These are phyloP conservation scores for Brachyhypopomus gauderio DNA, from an alignment of 2,113 vertebrate genomes.

Conservation along the genomic window DNA sequence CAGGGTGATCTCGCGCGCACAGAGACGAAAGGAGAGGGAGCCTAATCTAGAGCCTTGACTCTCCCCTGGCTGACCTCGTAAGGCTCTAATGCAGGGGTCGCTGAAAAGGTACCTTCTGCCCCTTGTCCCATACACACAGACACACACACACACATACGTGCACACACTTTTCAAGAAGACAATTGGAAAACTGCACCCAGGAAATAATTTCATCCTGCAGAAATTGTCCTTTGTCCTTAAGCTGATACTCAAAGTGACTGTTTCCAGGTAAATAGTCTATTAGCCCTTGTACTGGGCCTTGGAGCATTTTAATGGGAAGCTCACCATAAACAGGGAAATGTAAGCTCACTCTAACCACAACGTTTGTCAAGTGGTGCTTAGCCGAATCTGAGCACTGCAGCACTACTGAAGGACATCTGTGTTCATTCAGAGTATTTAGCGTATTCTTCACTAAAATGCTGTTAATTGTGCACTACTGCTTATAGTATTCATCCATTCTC, in stretches of 20 bases:
- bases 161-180: background rate
- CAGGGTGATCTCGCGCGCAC: slow-evolving; percentile 7
- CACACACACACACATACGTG: background rate
- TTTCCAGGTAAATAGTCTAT: background rate
- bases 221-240: background rate
- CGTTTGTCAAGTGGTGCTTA: background rate
- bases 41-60: slow-evolving; percentile 22
- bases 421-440: too few relatives aligned
- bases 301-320: background rate
- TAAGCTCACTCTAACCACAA: background rate
- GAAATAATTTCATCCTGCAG: background rate
- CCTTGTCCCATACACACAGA: background rate
- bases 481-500: background rate
- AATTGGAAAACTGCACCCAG: background rate
- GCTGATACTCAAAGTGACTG: slow-evolving; percentile 20
- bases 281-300: background rate
- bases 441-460: too few relatives aligned
- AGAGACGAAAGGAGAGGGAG: background rate
- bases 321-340: background rate
- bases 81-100: slow-evolving; percentile 15
- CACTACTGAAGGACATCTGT: too few relatives aligned
- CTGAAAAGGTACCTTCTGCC: background rate
- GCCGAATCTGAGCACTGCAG: background rate
- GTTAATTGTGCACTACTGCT: too few relatives aligned
- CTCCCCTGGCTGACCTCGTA: slow-evolving; percentile 31